Conservation (phyloP, 2,888 invertebrate species). For the Nasonia oneida region DNA sequence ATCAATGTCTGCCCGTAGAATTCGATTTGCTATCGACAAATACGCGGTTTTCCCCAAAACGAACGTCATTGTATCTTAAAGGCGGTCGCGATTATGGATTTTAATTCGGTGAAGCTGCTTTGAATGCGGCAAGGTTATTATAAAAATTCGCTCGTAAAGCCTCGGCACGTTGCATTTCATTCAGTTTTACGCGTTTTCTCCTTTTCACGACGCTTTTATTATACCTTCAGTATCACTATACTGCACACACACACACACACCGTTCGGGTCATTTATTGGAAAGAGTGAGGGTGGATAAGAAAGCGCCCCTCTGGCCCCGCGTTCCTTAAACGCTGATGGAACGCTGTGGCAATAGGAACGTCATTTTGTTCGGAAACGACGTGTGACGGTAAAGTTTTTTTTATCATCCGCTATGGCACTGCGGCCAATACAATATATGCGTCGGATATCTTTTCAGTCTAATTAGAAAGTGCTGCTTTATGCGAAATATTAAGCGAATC, state of each 20-base stretch:
- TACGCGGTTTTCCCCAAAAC: too few species aligned
- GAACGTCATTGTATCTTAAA: background rate
- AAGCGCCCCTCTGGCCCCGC: background rate
- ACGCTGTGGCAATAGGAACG: conserved; percentile 16
- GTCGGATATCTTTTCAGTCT: background rate
- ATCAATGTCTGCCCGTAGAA: too few species aligned
- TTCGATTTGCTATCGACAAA: too few species aligned
- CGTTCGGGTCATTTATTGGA: conserved; percentile 1
- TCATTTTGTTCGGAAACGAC: conserved; percentile 32
- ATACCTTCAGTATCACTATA: background rate
- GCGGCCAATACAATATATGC: background rate
- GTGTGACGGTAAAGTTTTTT: conserved; percentile 8
- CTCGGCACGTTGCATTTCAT: background rate
- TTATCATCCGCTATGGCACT: background rate
- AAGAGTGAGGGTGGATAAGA: background rate
- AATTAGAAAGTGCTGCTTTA: background rate
- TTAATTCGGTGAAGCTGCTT: background rate
- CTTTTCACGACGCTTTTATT: conserved; percentile 37
- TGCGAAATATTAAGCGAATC: background rate
- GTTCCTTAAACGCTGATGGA: conserved; percentile 8
- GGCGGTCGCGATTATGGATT: background rate
- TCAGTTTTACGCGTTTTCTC: conserved; percentile 22
- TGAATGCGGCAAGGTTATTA: conserved; percentile 20
- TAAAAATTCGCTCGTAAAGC: conserved; percentile 18
- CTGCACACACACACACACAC: background rate